Conservation (phyloP, 2,888 invertebrate species). For the Pammene aurita region DNA sequence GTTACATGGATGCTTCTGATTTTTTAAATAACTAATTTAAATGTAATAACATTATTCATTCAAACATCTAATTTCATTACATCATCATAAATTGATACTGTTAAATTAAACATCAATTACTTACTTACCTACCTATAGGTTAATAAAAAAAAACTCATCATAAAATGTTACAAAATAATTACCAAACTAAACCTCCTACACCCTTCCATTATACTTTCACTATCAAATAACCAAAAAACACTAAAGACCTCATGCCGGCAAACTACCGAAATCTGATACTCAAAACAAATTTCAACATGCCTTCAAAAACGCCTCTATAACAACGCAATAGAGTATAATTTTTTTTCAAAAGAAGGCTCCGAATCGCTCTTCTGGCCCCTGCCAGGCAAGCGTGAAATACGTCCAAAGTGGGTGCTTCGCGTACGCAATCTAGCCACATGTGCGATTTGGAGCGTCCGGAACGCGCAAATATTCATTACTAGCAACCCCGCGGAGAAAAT, state of each 20-base stretch:
- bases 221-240: conserved; percentile 38
- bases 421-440: conserved; percentile 74
- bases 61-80: too few relatives aligned
- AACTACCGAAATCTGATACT: conserved; percentile 42
- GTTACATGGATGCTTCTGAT: too few relatives aligned
- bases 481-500: conserved; percentile 70
- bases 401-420: conserved; percentile 52
- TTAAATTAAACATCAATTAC: too few relatives aligned
- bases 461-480: conserved; percentile 63
- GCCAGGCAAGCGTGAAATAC: conserved; percentile 61
- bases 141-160: background rate
- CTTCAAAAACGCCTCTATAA: conserved; percentile 33
- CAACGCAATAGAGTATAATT: conserved; percentile 41
- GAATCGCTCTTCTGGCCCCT: conserved; percentile 52
- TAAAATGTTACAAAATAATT: conserved; percentile 24
- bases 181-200: conserved; percentile 18
- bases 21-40: too few relatives aligned
- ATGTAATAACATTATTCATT: too few relatives aligned
- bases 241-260: conserved; percentile 35
- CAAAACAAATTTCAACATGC: conserved; percentile 34
- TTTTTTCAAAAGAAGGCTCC: conserved; percentile 38
- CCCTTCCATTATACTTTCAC: conserved; percentile 29
- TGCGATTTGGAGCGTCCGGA: conserved; percentile 51
- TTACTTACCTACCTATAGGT: background rate
- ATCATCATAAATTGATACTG: too few relatives aligned